Evolutionary conservation across 2,797 vertebrate species (phyloP), one percentile per base, ranked within the genome.

Genomic region (Aulostomus chinensis): DNA sequence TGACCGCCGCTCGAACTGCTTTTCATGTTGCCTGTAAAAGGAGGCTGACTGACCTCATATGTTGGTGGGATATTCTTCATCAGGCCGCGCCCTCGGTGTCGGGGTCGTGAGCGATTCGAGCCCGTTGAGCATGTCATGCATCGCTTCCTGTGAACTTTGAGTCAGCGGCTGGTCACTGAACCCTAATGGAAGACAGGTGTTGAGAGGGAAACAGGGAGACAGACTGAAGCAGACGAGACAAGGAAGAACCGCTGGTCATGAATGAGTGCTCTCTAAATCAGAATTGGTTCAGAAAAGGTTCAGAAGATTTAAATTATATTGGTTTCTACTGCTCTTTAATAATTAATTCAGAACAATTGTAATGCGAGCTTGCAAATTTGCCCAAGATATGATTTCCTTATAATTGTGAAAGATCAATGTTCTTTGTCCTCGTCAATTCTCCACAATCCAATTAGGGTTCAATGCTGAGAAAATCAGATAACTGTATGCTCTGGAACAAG

Each of bases 401-500:
- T 85, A 62, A 80, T 64, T 69, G 68, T 57, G 43, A 46, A 78
- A 74, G 68, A 80, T 73, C 77, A 86, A 82, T 76, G 69, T 71
- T 80, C 81, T 65, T 62, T 67, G 67, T 77, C 64, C 57, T 76
- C 70, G 73, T 78, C 62, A 72, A 66, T 73, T 80, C 68, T 63
- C 31, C 79, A 73, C 80, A 73, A 83, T 86, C 84, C 81, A 86
- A 87, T 88, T 83, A 86, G 77, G 68, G 70, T 63, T 66, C 36
- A 7, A 53, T 60, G 63, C 47, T 46, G 18, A 58, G 73, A 69
- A 77, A 72, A 77, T 73, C 59, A 29, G 66, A 81, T 75, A 74
- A 75, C 62, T 85, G 76, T 83, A 30, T 83, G 72, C 74, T 60
- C 65, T 73, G 73, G 58, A 74, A 52, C 50, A 17, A 67, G 73